Percentiles rank a stretch among this genome's conserved stretches.
phyloP scores from a whole-genome alignment of 2,888 invertebrate genomes.

The Saturnia pavonia region DNA sequence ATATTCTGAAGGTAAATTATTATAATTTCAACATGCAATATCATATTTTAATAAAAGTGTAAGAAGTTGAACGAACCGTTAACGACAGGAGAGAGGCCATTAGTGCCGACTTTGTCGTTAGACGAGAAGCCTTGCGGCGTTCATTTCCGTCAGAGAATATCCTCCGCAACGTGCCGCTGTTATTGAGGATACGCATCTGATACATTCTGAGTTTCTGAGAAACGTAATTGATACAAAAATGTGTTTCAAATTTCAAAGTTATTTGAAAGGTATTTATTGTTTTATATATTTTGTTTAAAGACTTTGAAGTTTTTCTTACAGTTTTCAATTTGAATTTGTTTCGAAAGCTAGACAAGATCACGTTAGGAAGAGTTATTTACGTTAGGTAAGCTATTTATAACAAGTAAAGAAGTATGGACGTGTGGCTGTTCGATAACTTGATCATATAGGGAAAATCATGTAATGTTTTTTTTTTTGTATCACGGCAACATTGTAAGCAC shows the following conservation, averaged over 20 bases:
- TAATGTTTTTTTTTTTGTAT: too few species aligned
- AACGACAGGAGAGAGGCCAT: constrained; percentile 13
- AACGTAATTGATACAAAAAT: constrained; percentile 3
- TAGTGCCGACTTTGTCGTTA: constrained; percentile 12
- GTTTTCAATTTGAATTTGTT: too few species aligned
- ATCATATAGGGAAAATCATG: too few species aligned
- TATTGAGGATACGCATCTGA: background rate
- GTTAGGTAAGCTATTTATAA: too few species aligned
- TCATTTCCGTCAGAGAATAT: constrained; percentile 21
- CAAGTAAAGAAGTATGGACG: too few species aligned
- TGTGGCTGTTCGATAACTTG: too few species aligned
- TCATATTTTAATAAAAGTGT: background rate
- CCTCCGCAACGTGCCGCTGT: constrained; percentile 4
- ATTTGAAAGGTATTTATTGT: background rate
- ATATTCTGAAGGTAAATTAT: background rate
- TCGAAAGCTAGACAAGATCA: too few species aligned
- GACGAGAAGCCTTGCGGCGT: constrained; percentile 22
- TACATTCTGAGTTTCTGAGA: background rate
- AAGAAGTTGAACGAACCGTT: background rate
- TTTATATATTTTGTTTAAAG: background rate
- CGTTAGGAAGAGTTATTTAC: too few species aligned
- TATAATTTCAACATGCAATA: background rate
- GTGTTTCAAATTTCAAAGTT: background rate
- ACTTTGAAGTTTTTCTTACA: too few species aligned
- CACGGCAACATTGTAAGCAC: too few species aligned